Evolutionary conservation across 2,797 vertebrate species (phyloP), one percentile per base, ranked within the genome.

Genomic region (Bovichtus variegatus): DNA sequence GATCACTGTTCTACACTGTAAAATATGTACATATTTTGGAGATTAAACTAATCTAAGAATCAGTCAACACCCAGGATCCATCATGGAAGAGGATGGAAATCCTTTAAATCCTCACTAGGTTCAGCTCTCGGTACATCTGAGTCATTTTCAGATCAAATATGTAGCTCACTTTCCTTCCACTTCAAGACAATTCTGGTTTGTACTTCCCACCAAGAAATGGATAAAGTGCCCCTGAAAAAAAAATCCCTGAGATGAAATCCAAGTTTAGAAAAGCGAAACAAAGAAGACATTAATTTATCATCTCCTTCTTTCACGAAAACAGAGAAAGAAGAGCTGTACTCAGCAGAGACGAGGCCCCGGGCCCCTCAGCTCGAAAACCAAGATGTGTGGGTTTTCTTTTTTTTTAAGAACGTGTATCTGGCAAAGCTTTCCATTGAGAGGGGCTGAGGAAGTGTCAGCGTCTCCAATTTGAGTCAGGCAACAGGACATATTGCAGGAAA

Each of bases 331-430:
- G 34, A 38, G 16, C 41, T 18, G 0, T 47, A n/a, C 18, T 51
- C 55, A 43, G 50, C 70, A 29, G 58, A 19, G 65, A 19, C 31
- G 19, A 55, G 40, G 54, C 71, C 71, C 66, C 11, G 44, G 57
- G 63, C 5, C 34, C 31, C 41, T 43, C 31, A 11, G 34, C 29
- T 6, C 19, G 18, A 47, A 5, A 2, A 27, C 25, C 1, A 38
- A 13, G 2, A 0, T 18, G 64, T 4, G 64, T 69, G 64, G 53
- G 61, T 11, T 59, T 16, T 43, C 50, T 47, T 19, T 27, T 21
- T 38, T 23, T 36, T 15, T 1, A 1, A 5, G 8, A 8, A 73
- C 29, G 46, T 1, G 8, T 55, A 41, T 70, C 11, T 1, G 2
- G n/a, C 0, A 27, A 71, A 12, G 47, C 34, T 58, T 40, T 55